Evolutionary conservation across 37 sponge, comb jelly and placozoan genomes (phyloP), one percentile per base, ranked within the genome.

Genomic region (Halichondria panicea): DNA sequence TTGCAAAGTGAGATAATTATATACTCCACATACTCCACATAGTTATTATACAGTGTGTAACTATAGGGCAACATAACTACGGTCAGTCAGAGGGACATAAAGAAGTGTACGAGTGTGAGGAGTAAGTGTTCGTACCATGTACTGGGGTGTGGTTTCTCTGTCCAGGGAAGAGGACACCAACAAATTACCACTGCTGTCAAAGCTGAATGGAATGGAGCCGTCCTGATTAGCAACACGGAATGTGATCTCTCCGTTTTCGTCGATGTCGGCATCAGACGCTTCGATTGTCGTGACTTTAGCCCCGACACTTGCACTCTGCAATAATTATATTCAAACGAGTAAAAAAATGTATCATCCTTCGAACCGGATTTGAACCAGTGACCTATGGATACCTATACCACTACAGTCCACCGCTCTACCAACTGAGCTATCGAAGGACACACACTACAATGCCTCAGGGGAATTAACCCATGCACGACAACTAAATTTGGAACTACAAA

Each of bases 191-290:
- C 34, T 61, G 32, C 1, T 40, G n/a, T 43, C 68, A 8, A 67
- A 38, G 42, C 3, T 21, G 44, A 42, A 67, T 9, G 42, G 44
- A 15, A 27, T 2, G 42, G 18, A n/a, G 22, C 15, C n/a, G 28
- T 43, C 60, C 15, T 32, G 9, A 39, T 40, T 43, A 9, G 62
- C 48, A 6, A 61, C 18, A 4, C 46, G 25, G 40, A 61, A 63
- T 1, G 6, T 58, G 46, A 43, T 3, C 7, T 6, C 11, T 11
- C 75, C 75, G 62, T 75, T 75, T 30, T 62, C 38, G 0, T 32
- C 63, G 44, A 62, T 75, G 63, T 75, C 75, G 4, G 18, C 24
- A 43, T 75, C 75, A 42, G 45, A 4, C 0, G 63, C 75, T 32
- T 40, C 35, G 2, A 75, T 43, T 48, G 22, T 11, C n/a, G n/a